A percentile compares a stretch with the other conserved stretches of the same genome.
Conservation (phyloP, 2,888 invertebrate genomes). For the Troides aeacus region DNA sequence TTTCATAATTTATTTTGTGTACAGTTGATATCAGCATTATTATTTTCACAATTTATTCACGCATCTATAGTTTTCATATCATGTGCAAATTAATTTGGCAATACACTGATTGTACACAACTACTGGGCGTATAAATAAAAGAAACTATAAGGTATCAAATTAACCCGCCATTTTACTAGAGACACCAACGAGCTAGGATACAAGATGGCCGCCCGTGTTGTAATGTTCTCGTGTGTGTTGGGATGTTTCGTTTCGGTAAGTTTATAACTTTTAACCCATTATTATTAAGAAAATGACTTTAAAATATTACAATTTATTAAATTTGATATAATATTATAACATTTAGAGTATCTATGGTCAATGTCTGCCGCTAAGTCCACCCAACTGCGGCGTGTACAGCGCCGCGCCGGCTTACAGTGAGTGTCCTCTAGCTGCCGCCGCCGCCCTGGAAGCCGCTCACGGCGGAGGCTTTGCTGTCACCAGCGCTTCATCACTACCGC, state of each 20-base stretch:
- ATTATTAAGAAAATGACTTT: not conserved
- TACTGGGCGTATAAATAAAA: too few relatives aligned
- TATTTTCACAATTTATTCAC: not conserved
- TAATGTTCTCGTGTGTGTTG: not conserved
- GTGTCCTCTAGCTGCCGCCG: not conserved
- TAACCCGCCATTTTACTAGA: not conserved
- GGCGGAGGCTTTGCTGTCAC: slow-evolving; percentile 20
- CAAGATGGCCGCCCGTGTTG: not conserved
- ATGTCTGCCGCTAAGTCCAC: not conserved
- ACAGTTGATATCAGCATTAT: not conserved
- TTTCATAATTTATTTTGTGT: not conserved
- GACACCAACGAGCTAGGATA: not conserved
- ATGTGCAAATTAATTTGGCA: too few relatives aligned
- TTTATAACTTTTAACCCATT: not conserved
- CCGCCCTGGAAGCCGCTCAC: slow-evolving; percentile 2
- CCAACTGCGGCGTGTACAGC: not conserved
- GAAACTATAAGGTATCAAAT: too few relatives aligned
- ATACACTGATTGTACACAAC: too few relatives aligned
- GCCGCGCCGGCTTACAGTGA: not conserved
- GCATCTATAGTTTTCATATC: not conserved
- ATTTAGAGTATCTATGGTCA: not conserved
- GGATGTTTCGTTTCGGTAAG: not conserved
- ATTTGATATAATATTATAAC: not conserved
- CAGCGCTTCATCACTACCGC: slow-evolving; percentile 12
- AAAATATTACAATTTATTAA: not conserved